Percentiles rank a stretch among this genome's conserved stretches.
Evolutionary conservation across 2,888 invertebrate species (phyloP).

Genomic region (Epicampocera succincta): DNA sequence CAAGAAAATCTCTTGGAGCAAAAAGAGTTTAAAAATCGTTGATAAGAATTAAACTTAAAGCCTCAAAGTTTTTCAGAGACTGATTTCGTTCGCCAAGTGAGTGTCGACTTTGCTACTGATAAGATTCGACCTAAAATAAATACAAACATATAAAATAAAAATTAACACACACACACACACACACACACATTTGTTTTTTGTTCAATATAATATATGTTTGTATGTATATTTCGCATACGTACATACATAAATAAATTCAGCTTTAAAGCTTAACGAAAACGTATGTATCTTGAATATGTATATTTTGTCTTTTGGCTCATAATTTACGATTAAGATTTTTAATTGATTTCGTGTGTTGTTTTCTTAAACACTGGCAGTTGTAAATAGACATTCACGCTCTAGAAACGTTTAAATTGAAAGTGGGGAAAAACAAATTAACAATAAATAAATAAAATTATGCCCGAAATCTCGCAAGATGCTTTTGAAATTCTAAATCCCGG

Average conservation of each 20-base stretch:
- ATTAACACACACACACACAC: no score
- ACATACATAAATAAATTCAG: no score
- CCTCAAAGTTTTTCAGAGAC: background rate
- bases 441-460: slow-evolving; percentile 81
- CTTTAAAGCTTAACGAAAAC: no score
- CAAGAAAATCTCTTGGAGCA: no score
- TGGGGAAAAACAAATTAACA: background rate
- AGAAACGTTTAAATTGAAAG: slow-evolving; percentile 35
- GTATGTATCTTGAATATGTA: background rate
- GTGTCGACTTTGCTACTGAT: slow-evolving; percentile 23
- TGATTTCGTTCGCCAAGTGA: background rate
- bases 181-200: no score
- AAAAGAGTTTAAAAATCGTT: no score
- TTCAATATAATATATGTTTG: no score
- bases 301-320: slow-evolving; percentile 5
- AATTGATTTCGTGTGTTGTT: background rate
- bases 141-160: no score
- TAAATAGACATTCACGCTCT: slow-evolving; percentile 52
- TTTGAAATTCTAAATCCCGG: slow-evolving; percentile 84
- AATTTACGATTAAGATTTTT: slow-evolving; percentile 41
- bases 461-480: slow-evolving; percentile 82
- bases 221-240: no score
- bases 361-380: slow-evolving; percentile 52
- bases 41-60: no score
- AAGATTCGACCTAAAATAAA: slow-evolving; percentile 15